Conservation (phyloP, 2,888 invertebrate genomes). For the Melanchra persicariae region DNA sequence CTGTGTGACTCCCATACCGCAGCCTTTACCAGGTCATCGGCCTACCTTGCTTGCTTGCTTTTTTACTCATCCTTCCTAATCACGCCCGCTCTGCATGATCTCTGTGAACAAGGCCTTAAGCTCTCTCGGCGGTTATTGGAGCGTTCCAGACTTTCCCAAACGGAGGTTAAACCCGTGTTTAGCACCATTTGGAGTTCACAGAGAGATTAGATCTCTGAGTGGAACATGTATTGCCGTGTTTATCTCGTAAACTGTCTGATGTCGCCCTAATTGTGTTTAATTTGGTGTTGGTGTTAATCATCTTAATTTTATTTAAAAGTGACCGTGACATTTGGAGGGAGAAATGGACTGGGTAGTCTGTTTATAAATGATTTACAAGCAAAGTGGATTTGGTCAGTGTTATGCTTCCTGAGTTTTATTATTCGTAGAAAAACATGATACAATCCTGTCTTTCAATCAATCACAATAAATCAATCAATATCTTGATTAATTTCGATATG, state of each 20-base stretch:
- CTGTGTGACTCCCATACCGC: too few relatives aligned
- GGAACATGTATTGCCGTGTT: conserved; percentile 28
- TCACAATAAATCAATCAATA: conserved; percentile 4
- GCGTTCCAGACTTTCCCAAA: neutral
- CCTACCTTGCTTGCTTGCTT: too few relatives aligned
- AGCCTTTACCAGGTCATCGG: too few relatives aligned
- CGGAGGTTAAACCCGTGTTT: conserved; percentile 11
- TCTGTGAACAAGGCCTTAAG: conserved; percentile 1
- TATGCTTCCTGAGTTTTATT: too few relatives aligned
- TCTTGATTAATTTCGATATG: conserved; percentile 7
- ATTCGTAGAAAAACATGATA: too few relatives aligned
- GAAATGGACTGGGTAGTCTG: neutral
- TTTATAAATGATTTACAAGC: neutral
- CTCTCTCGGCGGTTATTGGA: conserved; percentile 16
- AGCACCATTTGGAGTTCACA: conserved; percentile 8
- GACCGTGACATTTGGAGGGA: neutral
- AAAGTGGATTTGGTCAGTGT: too few relatives aligned
- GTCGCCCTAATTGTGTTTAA: conserved; percentile 32
- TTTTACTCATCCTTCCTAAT: too few relatives aligned
- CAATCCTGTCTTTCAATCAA: too few relatives aligned
- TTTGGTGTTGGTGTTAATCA: conserved; percentile 14
- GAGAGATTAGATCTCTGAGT: conserved; percentile 31
- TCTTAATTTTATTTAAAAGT: neutral
- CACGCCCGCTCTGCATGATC: neutral
- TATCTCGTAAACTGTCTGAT: conserved; percentile 12